Evolutionary conservation across 2,888 invertebrate genomes (phyloP).

Genomic region (Cephalotes varians): DNA sequence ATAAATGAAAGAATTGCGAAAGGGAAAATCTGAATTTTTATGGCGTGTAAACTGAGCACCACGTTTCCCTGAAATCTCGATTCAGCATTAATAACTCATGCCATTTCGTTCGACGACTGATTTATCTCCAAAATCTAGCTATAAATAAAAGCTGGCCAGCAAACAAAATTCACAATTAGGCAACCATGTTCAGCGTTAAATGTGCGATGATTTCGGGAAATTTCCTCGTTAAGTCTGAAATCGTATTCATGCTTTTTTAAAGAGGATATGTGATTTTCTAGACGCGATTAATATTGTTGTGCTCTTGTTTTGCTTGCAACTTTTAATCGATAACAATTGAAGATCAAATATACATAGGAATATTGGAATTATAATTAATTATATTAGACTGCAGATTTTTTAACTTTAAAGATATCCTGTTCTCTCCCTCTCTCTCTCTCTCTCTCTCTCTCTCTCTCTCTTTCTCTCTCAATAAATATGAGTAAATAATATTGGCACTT

Average conservation of each 20-base stretch:
- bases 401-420: background rate
- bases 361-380: background rate
- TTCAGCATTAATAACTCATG: background rate
- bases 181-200: background rate
- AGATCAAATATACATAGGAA: background rate
- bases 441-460: too few relatives aligned
- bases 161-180: constrained; percentile 24
- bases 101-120: background rate
- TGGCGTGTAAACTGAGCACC: background rate
- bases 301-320: background rate
- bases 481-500: background rate
- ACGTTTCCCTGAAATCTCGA: background rate
- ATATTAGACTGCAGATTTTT: background rate
- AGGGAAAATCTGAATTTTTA: background rate
- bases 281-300: background rate
- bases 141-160: background rate
- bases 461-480: too few relatives aligned
- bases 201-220: background rate
- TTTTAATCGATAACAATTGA: constrained; percentile 13
- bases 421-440: too few relatives aligned
- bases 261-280: background rate
- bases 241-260: background rate
- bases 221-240: constrained; percentile 3
- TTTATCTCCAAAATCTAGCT: background rate
- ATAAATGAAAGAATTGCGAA: background rate